These are phyloP conservation scores for Nephrotoma guestfalica DNA, from an alignment of 2,888 invertebrate genomes.

Conservation along the genomic window DNA sequence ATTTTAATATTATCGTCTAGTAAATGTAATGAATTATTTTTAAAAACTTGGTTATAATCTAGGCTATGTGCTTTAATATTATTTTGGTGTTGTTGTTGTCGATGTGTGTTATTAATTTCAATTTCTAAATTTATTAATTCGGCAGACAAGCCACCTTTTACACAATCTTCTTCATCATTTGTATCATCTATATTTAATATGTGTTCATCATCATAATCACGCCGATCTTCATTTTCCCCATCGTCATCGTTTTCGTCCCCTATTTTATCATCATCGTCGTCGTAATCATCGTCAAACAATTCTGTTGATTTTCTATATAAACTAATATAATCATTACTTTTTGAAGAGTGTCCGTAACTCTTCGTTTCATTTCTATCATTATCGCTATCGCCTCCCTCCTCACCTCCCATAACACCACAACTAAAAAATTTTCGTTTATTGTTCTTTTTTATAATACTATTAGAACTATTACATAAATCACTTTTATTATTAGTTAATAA, in stretches of 20 bases:
- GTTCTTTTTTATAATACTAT: background rate
- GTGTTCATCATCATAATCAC: background rate
- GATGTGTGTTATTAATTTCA: slow-evolving; percentile 5
- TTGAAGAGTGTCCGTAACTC: background rate
- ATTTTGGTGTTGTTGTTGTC: background rate
- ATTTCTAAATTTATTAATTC: slow-evolving; percentile 13
- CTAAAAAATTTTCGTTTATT: background rate
- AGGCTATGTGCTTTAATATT: background rate
- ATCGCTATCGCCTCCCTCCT: background rate
- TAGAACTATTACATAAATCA: background rate
- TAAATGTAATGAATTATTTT: background rate
- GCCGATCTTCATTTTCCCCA: no score
- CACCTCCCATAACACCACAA: background rate
- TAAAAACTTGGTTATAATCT: background rate
- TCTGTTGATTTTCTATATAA: background rate
- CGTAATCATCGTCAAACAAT: background rate
- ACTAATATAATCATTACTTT: slow-evolving; percentile 1
- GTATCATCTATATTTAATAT: background rate
- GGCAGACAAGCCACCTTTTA: background rate
- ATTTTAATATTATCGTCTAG: slow-evolving; percentile 1
- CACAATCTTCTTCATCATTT: background rate
- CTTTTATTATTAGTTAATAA: background rate
- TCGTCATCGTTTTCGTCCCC: background rate
- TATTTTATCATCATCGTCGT: background rate
- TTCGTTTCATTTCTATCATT: background rate